Base-by-base conservation (phyloP, 2,113 vertebrate species). In the Thunnus maccoyii region DNA sequence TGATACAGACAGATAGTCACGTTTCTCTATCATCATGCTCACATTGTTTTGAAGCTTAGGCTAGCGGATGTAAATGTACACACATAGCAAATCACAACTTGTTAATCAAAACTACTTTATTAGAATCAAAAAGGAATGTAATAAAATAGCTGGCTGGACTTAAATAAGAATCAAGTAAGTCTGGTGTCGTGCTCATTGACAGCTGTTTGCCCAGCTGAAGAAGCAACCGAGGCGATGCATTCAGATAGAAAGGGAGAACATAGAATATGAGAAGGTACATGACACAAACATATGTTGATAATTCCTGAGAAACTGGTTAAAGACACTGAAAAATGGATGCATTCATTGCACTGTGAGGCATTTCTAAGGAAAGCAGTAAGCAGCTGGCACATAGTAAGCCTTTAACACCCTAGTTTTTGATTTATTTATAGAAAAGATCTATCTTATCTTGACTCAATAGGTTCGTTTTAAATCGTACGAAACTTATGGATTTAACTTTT, bases 401-500 rank as follows among this genome's bases (percentile, higher is more conserved):
- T 82, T 76, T 54, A 86, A 79, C 78, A 76, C 71, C 64, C 78
- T 15, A 60, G 52, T 77, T 73, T 76, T 36, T 69, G 47, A 41
- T 82, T 67, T 80, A 83, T 75, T 88, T 84, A 80, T 68, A 67
- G 55, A 76, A 67, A 67, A 78, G 16, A 83, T 80, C 51, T 27
- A 50, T 72, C 51, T 60, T 50, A 71, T 84, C 54, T 72, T 62
- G 32, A 74, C 60, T 76, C 62, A 51, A 75, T 56, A 66, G 51
- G 50, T 66, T 82, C 10, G 44, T 71, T 84, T 78, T 14, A 82
- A 70, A 82, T 79, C 20, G 0, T 46, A 72, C 51, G 9, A 72
- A 68, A 76, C n/a, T 3, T 56, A 56, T 41, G 18, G n/a, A 13
- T 63, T 72, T 69, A 72, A 77, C 20, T 80, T 73, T 18, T 69